These are phyloP conservation scores for Eulemur mongoz DNA, from an alignment of 2,797 vertebrate genomes.

Conservation along the genomic window DNA sequence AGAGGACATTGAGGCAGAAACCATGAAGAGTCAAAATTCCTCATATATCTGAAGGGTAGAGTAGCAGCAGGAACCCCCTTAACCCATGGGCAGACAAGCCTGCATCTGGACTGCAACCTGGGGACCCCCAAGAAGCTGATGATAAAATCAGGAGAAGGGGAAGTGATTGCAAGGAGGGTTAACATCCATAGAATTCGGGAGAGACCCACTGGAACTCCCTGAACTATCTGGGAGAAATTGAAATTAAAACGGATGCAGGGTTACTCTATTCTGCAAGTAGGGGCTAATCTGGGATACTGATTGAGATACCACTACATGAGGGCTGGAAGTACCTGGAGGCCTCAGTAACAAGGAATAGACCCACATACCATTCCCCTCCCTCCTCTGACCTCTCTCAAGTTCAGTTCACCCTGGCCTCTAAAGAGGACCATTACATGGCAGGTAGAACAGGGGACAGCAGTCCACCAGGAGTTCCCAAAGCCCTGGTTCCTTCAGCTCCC, in stretches of 20 bases:
- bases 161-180: background rate
- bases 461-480: background rate
- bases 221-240: background rate
- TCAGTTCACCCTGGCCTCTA: background rate
- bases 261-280: no score
- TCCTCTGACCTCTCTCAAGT: background rate
- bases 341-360: background rate
- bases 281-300: background rate
- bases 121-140: background rate
- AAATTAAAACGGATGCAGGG: fast-evolving
- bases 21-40: background rate
- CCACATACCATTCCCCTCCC: no score
- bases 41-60: background rate
- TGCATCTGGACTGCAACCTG: background rate
- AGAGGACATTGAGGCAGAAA: background rate
- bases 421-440: background rate
- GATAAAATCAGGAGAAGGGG: background rate
- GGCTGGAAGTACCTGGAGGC: background rate
- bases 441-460: background rate
- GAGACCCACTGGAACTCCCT: background rate
- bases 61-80: background rate
- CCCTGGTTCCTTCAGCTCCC: background rate
- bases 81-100: background rate
- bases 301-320: background rate
- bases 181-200: background rate